Base-by-base conservation (phyloP, 2,113 vertebrate genomes). In the Pachypanchax playfairii region DNA sequence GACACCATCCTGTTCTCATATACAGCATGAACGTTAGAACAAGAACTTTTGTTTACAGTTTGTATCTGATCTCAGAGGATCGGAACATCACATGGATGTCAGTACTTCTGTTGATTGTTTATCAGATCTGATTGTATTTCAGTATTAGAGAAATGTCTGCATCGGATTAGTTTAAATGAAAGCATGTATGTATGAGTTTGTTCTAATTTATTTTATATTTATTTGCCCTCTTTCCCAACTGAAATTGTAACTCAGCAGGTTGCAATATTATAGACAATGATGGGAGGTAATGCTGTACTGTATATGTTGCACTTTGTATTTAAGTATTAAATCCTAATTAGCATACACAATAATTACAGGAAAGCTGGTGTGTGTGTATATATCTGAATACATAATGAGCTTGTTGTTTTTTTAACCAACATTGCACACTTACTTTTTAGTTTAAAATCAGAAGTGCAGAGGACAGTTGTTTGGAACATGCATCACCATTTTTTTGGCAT, bases 261-360 rank as follows among this genome's bases (percentile, higher is more conserved):
- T 72, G 46, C 62, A 70, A 21, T 70, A 55, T 70, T 80, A 79
- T 82, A 77, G 47, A 82, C 59, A 78, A 69, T 84, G 76, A 76
- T 74, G 39, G 80, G 53, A 83, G 68, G 13, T 61, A 43, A 75
- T 73, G 85, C 77, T 82, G 41, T 65, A 63, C 49, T 85, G 65
- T 89, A 78, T 70, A 81, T 89, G 83, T 87, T 82, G 75, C 83
- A 90, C 83, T 91, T 90, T 91, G 82, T 77, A 85, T 84, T 91
- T 59, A 84, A 83, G 76, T 81, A 86, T 82, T 88, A 87, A 88
- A 87, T 77, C 62, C 76, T 56, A 70, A 20, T 65, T 24, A 69
- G 46, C 38, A 41, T 35, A 48, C 33, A 62, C 39, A 75, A 65
- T n/a, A 70, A 56, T 25, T 36, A 12, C 54, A 22, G 41, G 42